phyloP scores from a whole-genome alignment of 2,113 vertebrate genomes.

The Corvus moneduloides region DNA sequence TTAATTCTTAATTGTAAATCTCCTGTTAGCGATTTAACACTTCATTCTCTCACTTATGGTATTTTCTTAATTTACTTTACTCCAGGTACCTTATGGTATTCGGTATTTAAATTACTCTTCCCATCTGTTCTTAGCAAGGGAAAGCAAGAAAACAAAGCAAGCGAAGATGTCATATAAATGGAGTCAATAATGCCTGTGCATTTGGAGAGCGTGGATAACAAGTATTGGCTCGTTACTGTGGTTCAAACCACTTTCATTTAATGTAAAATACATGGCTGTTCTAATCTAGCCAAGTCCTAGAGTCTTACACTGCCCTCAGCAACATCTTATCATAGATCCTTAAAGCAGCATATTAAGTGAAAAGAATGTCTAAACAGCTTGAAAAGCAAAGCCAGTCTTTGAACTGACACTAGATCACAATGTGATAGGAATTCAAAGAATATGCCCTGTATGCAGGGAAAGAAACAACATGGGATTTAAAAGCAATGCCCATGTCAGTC shows the following conservation, averaged over 20 bases:
- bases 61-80: conserved; percentile 51
- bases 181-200: neutral
- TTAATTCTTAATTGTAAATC: conserved; percentile 50
- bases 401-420: neutral
- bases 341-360: neutral
- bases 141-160: conserved; percentile 31
- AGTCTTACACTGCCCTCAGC: neutral
- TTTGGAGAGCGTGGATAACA: neutral
- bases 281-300: neutral
- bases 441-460: neutral
- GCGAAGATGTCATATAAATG: neutral
- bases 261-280: neutral
- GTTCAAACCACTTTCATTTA: neutral
- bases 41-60: neutral
- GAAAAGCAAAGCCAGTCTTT: neutral
- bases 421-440: neutral
- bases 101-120: conserved; percentile 23
- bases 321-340: neutral
- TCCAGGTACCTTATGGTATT: conserved; percentile 46
- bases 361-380: neutral
- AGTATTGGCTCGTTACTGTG: neutral
- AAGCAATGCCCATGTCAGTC: neutral
- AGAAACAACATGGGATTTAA: neutral
- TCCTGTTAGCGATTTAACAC: neutral
- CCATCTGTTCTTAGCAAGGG: conserved; percentile 46